Conservation (phyloP, 2,888 invertebrate genomes). For the Tinea trinotella region DNA sequence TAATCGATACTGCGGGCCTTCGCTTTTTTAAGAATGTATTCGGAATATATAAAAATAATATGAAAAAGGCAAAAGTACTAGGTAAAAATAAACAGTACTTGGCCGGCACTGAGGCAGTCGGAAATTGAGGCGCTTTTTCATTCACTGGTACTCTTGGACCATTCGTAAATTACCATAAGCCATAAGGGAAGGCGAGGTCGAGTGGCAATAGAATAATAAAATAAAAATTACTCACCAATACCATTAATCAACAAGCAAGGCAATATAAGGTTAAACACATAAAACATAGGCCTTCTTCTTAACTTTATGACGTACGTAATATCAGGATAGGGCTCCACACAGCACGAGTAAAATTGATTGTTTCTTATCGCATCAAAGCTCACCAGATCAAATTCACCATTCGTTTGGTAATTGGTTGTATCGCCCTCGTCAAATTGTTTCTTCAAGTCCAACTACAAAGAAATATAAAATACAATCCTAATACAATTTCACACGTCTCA, state of each 20-base stretch:
- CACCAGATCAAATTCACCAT: conserved; percentile 89
- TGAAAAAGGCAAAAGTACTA: too few relatives aligned
- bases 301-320: conserved; percentile 86
- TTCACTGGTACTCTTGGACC: too few relatives aligned
- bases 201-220: too few relatives aligned
- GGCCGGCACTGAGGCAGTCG: too few relatives aligned
- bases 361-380: conserved; percentile 82
- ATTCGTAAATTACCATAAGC: too few relatives aligned
- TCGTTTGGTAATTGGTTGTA: conserved; percentile 90
- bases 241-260: conserved; percentile 89
- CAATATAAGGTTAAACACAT: conserved; percentile 88
- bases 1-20: too few relatives aligned
- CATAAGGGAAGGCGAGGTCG: too few relatives aligned
- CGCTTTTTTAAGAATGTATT: too few relatives aligned
- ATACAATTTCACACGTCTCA: conserved; percentile 9
- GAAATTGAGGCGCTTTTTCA: too few relatives aligned
- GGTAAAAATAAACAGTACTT: too few relatives aligned
- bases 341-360: conserved; percentile 84
- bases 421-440: conserved; percentile 87
- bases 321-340: conserved; percentile 87
- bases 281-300: conserved; percentile 84
- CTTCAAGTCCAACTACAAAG: conserved; percentile 78
- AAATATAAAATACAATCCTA: conserved; percentile 7
- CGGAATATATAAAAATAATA: too few relatives aligned
- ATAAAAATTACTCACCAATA: conserved; percentile 73